Evolutionary conservation across 2,888 invertebrate species (phyloP).

Genomic region (Drosophila stalkeri): DNA sequence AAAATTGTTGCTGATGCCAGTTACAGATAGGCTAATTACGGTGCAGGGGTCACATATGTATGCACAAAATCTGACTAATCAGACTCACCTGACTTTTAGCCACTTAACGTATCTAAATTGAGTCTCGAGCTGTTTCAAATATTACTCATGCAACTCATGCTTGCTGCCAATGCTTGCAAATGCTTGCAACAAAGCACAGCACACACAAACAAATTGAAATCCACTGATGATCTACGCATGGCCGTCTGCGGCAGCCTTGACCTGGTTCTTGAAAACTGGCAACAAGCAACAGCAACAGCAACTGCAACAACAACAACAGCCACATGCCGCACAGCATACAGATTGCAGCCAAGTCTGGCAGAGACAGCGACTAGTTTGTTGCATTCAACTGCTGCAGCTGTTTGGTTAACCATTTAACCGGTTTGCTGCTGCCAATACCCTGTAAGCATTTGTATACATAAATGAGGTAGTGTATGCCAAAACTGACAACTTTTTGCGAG

Average conservation of each 20-base stretch:
- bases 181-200: conserved; percentile 42
- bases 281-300: conserved; percentile 36
- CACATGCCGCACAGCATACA: conserved; percentile 45
- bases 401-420: conserved; percentile 50
- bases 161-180: not conserved
- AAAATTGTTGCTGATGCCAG: conserved; percentile 42
- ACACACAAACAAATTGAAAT: conserved; percentile 24
- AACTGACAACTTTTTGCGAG: not conserved
- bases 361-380: conserved; percentile 38
- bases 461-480: not conserved
- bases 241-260: conserved; percentile 66
- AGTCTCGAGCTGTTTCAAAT: not conserved
- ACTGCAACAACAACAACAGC: conserved; percentile 36
- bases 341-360: conserved; percentile 51
- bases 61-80: conserved; percentile 59
- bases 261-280: conserved; percentile 68
- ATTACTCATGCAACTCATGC: conserved; percentile 7
- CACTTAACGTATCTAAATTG: not conserved
- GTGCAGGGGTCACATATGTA: conserved; percentile 17
- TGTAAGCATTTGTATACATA: not conserved
- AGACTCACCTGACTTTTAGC: not conserved
- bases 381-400: conserved; percentile 54
- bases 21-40: conserved; percentile 66
- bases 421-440: conserved; percentile 32
- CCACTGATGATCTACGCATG: conserved; percentile 64